Conservation (phyloP, 1,140 invertebrate genomes). For the Drosophila serrata region DNA sequence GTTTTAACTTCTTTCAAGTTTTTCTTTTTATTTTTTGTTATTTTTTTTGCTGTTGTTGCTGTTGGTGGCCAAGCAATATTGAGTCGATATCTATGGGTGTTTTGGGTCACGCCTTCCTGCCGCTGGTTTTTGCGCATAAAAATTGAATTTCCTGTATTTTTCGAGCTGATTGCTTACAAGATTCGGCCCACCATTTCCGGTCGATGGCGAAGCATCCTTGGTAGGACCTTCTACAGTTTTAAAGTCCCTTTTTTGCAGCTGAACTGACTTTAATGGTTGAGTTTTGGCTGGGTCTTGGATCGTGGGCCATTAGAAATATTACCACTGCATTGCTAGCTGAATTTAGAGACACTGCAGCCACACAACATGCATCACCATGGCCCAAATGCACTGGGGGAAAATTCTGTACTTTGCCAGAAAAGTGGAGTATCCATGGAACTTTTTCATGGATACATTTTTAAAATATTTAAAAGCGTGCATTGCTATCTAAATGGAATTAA, state of each 20-base stretch:
- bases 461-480: neutral
- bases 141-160: conserved; percentile 78
- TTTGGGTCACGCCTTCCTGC: conserved; percentile 47
- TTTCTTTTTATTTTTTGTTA: conserved; percentile 25
- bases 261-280: conserved; percentile 16
- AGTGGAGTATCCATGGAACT: neutral
- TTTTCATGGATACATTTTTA: neutral
- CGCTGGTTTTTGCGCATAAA: conserved; percentile 64
- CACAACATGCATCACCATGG: conserved; percentile 27
- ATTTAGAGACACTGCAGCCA: conserved; percentile 47
- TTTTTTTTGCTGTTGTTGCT: neutral
- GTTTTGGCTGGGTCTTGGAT: conserved; percentile 8
- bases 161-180: conserved; percentile 65
- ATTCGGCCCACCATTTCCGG: conserved; percentile 63
- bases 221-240: conserved; percentile 33
- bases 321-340: conserved; percentile 57
- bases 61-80: conserved; percentile 52
- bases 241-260: conserved; percentile 12
- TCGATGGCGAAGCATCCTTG: conserved; percentile 5
- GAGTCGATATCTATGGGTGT: conserved; percentile 47
- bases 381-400: conserved; percentile 16
- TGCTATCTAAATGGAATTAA: neutral
- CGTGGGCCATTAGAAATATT: conserved; percentile 68
- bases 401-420: neutral
- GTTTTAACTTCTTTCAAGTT: conserved; percentile 70